Conservation (phyloP, 2,888 invertebrate species). For the Scaptomyza flava region DNA sequence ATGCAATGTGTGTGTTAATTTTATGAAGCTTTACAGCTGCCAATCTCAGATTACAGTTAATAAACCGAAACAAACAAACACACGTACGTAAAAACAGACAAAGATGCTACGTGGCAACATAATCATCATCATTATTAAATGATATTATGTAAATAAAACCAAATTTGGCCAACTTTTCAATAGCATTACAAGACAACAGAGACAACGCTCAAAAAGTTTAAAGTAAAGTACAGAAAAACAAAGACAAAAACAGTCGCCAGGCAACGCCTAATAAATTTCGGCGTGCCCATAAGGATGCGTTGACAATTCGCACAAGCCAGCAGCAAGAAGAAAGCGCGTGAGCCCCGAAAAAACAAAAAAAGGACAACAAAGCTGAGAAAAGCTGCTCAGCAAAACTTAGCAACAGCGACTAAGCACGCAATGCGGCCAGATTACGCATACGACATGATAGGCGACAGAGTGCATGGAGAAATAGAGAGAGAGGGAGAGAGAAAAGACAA, state of each 20-base stretch:
- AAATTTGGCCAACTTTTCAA: slow-evolving; percentile 66
- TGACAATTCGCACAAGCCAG: slow-evolving; percentile 69
- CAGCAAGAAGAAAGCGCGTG: slow-evolving; percentile 33
- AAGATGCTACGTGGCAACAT: slow-evolving; percentile 33
- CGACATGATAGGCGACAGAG: slow-evolving; percentile 31
- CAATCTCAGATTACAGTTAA: slow-evolving; percentile 23
- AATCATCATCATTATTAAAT: slow-evolving; percentile 75
- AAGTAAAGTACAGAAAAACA: background rate
- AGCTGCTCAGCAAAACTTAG: slow-evolving; percentile 14
- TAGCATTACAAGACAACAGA: slow-evolving; percentile 27
- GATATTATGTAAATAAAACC: slow-evolving; percentile 73
- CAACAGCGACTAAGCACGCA: slow-evolving; percentile 26
- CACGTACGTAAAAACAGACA: slow-evolving; percentile 1
- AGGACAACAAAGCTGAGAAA: slow-evolving; percentile 4
- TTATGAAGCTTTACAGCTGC: slow-evolving; percentile 32
- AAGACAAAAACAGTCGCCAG: slow-evolving; percentile 26
- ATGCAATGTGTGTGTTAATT: background rate
- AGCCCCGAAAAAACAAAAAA: slow-evolving; percentile 23
- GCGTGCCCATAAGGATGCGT: slow-evolving; percentile 64
- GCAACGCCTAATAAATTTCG: slow-evolving; percentile 68
- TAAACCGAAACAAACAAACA: slow-evolving; percentile 12
- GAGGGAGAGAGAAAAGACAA: background rate
- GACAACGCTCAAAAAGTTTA: background rate
- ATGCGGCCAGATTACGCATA: slow-evolving; percentile 68
- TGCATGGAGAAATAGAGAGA: background rate